Evolutionary conservation across 2,113 vertebrate genomes (phyloP), one percentile per base, ranked within the genome.

Genomic region (Macaca fascicularis): DNA sequence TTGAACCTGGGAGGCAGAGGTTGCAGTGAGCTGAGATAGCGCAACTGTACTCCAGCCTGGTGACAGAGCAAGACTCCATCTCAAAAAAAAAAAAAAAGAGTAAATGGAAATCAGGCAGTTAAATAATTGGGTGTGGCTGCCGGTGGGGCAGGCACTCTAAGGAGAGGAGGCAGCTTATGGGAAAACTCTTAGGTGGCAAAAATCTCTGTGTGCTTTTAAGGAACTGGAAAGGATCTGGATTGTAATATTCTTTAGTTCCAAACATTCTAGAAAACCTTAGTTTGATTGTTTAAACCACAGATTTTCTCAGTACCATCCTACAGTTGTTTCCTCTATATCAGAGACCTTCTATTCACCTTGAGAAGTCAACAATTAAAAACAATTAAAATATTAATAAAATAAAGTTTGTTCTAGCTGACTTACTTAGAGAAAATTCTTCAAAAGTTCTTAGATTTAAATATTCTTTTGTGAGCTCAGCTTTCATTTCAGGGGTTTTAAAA

Each of bases 401-500:
- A 67, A 96, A 92, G 25, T 93, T 84, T 88, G 43, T 88, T 97
- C 88, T 82, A 81, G 57, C 81, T 96, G 81, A 61, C 69, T 94
- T 55, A 79, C 32, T 74, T 81, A 67, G 87, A 89, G 48, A 83
- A 93, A 96, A 97, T 95, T 97, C 94, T 91, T 94, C 93, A 94
- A 78, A 97, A 96, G 59, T 86, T 96, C n/a, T 80, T 83, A 88
- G 45, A 87, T 72, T 97, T 96, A 89, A 97, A 91, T 96, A 96
- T 86, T 94, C 79, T 96, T 97, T 97, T 96, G 82, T 97, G 61
- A 96, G 86, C 48, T 95, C 43, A 79, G 89, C 74, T 97, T 96
- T 92, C 87, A 96, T 93, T 97, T 97, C 40, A 92, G 55, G 6
- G n/a, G 79, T 83, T 96, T 94, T 91, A 94, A 78, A 87, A 52